Conservation (phyloP, 1,140 invertebrate species). For the Apis dorsata region DNA sequence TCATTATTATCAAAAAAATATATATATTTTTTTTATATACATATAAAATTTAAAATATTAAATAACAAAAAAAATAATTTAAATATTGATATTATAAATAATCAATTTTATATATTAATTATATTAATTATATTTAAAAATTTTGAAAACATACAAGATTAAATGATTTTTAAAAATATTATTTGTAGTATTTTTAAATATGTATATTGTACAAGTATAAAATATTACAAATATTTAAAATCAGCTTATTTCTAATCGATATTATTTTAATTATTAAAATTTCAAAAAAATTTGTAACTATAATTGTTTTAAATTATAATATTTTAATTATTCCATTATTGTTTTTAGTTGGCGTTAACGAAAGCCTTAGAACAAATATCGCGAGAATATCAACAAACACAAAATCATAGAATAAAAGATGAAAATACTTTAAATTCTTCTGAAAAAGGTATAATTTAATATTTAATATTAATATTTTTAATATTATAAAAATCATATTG, state of each 20-base stretch:
- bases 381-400: slow-evolving; percentile 56
- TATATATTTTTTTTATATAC: not conserved
- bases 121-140: too few species aligned
- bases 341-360: slow-evolving; percentile 68
- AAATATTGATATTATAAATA: too few species aligned
- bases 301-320: slow-evolving; percentile 7
- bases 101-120: too few species aligned
- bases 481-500: not conserved
- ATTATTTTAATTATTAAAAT: not conserved
- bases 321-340: slow-evolving; percentile 5
- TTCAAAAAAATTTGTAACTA: not conserved
- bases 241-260: not conserved
- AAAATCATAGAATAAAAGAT: slow-evolving; percentile 4
- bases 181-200: too few species aligned
- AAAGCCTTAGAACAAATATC: slow-evolving; percentile 69
- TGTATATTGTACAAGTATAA: too few species aligned
- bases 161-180: too few species aligned
- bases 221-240: too few species aligned
- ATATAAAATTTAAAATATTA: too few species aligned
- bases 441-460: slow-evolving; percentile 28
- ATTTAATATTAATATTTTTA: not conserved
- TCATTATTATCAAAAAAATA: not conserved
- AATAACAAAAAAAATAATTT: too few species aligned
- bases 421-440: slow-evolving; percentile 13
- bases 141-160: too few species aligned